Base-by-base conservation (phyloP, 2,797 vertebrate genomes). In the Tachyglossus aculeatus region DNA sequence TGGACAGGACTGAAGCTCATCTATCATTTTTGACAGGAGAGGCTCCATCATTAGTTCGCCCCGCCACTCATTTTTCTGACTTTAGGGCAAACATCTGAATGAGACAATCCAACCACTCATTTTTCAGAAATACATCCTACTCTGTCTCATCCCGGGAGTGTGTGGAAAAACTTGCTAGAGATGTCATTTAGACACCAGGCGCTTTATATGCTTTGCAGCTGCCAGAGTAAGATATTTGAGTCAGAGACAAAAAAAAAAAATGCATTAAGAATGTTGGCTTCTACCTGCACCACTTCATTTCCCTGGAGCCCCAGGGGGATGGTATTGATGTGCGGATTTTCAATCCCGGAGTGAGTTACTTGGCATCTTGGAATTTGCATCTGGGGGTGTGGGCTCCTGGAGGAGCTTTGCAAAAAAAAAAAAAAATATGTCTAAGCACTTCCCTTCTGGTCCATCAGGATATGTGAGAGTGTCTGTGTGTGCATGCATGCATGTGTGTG, bases 221-320 rank as follows among this genome's bases (percentile, higher is more conserved):
- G 72, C 74, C 85, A 75, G 78, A 77, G 60, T 32, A 78, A 78
- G 78, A 21, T 13, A 44, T 41, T 15, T 22, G 43, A 45, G 27
- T 45, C 43, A 53, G 29, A 74, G 71, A 66, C 53, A 60, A 45
- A 77, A 67, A 59, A 60, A 56, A 69, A 57, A 82, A 77, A 65
- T 32, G 16, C 67, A 60, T 77, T 75, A 67, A 55, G 25, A 71
- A 31, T 40, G 65, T 5, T 78, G 77, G 67, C 67, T 31, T 73
- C 33, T 31, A 22, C 37, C 80, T 41, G 7, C 27, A 63, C 24
- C 25, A 51, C 58, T 61, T 58, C 18, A 18, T 54, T 71, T 72
- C 70, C 64, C 72, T 34, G 47, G 13, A 16, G 24, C 43, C 43
- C 13, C 3, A 22, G 22, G 43, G 43, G 43, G 24, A 24, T 37